phyloP scores from a whole-genome alignment of 2,113 vertebrate genomes.

The Etheostoma spectabile region DNA sequence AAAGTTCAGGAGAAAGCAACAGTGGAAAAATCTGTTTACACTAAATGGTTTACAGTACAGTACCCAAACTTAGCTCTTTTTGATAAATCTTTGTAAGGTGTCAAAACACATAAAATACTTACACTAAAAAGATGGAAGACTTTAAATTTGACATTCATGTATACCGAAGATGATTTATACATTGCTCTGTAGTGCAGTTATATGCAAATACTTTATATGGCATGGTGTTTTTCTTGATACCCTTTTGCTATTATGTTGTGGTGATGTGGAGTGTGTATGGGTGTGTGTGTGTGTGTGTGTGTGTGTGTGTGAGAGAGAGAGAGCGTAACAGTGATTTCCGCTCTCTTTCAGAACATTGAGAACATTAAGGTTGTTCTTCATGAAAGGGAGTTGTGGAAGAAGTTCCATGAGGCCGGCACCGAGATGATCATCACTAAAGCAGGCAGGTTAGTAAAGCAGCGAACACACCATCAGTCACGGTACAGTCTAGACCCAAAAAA shows the following conservation, averaged over 20 bases:
- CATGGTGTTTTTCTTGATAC: background rate
- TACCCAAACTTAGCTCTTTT: background rate
- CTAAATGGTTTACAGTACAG: background rate
- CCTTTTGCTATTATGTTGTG: background rate
- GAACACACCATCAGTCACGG: background rate
- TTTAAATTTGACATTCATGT: background rate
- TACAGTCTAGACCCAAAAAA: too few species aligned
- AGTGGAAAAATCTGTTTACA: background rate
- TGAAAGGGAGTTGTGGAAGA: conserved; percentile 98
- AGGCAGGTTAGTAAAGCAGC: conserved; percentile 90
- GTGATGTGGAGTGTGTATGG: background rate
- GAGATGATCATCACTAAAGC: conserved; percentile 99
- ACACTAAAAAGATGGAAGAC: background rate
- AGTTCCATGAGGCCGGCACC: conserved; percentile 96
- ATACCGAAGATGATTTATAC: background rate
- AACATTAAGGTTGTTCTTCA: conserved; percentile 97
- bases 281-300: background rate
- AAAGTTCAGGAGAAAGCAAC: background rate
- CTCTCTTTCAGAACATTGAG: conserved; percentile 90
- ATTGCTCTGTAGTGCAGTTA: background rate
- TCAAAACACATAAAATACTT: background rate
- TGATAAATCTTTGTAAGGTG: background rate
- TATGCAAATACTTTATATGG: background rate
- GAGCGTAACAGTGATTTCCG: background rate
- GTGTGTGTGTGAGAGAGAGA: background rate